phyloP scores from a whole-genome alignment of 2,113 vertebrate genomes.

The Numenius arquata region DNA sequence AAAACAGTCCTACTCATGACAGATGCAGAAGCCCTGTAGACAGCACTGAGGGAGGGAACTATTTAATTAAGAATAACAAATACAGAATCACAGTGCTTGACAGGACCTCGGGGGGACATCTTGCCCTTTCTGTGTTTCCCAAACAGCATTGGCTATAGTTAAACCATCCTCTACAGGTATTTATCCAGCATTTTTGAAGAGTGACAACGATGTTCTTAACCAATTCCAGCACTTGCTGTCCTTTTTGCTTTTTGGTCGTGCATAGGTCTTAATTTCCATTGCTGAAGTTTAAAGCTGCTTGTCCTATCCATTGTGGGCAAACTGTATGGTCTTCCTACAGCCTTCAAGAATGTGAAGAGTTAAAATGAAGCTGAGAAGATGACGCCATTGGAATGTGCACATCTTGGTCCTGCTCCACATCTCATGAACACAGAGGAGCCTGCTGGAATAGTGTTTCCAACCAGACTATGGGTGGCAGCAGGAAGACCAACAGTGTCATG shows the following conservation, averaged over 20 bases:
- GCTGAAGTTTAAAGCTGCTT: background rate
- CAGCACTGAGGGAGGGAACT: background rate
- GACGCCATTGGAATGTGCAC: rapidly evolving
- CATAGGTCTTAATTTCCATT: background rate
- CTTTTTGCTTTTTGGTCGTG: too few relatives aligned
- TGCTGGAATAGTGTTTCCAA: background rate
- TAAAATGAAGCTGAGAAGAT: background rate
- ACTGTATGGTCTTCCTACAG: background rate
- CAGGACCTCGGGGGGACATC: background rate
- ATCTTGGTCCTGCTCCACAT: background rate
- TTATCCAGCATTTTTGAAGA: background rate
- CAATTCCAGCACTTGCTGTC: background rate
- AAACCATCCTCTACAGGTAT: background rate
- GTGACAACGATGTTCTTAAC: background rate
- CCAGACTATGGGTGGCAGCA: background rate
- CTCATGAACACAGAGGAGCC: rapidly evolving
- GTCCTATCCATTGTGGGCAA: background rate
- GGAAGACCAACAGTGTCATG: rapidly evolving
- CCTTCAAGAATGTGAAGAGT: background rate
- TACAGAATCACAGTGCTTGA: background rate
- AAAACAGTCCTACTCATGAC: background rate
- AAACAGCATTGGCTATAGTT: background rate
- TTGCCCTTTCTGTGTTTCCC: background rate
- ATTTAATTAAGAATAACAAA: conserved; percentile 24
- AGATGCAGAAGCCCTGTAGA: background rate